A percentile compares a stretch with the other conserved stretches of the same genome.
Evolutionary conservation across 2,113 vertebrate species (phyloP).

Genomic region (Chiloscyllium plagiosum): DNA sequence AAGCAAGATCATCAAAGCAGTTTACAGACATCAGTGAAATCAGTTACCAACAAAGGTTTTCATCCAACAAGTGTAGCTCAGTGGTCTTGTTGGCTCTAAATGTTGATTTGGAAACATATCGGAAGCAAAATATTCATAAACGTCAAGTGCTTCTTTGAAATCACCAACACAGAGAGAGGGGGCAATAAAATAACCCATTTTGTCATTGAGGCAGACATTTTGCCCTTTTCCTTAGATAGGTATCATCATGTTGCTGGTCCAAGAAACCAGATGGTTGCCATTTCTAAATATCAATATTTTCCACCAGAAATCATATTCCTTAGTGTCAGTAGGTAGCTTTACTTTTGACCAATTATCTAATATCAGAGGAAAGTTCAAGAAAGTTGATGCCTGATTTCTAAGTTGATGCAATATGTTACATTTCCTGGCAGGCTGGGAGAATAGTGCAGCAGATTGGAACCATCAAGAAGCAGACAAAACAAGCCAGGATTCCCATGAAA

Average conservation of each 20-base stretch:
- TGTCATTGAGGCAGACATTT: neutral
- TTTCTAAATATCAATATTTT: neutral
- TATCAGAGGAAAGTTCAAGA: neutral
- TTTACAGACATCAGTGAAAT: neutral
- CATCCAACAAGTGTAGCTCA: neutral
- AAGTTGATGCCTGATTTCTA: neutral
- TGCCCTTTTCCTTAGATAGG: neutral
- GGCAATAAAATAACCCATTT: neutral
- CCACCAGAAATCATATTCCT: neutral
- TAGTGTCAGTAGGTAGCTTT: neutral
- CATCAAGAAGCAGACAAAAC: too few species aligned
- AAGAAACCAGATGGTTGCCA: neutral
- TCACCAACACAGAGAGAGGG: neutral
- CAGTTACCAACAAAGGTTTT: neutral
- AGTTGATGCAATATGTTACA: neutral
- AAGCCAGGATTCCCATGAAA: too few species aligned
- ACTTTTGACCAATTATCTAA: neutral
- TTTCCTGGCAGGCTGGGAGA: neutral
- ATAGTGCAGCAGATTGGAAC: neutral
- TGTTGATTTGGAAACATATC: neutral
- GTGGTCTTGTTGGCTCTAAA: neutral
- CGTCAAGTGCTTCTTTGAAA: neutral
- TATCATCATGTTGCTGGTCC: neutral
- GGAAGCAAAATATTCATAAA: neutral
- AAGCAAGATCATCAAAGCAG: neutral